Conservation (phyloP, 1,140 invertebrate genomes). For the Heterodera carotae region DNA sequence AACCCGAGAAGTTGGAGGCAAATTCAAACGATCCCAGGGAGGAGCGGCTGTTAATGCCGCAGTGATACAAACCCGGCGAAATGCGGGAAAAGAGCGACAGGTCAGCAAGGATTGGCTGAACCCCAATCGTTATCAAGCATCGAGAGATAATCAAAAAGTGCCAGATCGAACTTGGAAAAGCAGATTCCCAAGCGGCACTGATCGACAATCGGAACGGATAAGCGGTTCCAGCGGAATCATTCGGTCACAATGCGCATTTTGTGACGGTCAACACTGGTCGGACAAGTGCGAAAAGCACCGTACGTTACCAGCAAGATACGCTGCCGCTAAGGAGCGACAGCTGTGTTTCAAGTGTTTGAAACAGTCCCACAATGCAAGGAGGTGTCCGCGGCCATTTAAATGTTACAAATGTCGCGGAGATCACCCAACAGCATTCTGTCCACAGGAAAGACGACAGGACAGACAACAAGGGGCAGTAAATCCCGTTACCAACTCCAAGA, state of each 20-base stretch:
- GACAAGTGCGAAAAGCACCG: slow-evolving; percentile 2
- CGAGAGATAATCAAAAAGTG: too few species aligned
- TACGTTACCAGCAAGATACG: background rate
- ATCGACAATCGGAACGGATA: background rate
- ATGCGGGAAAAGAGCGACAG: too few species aligned
- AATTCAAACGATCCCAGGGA: too few species aligned
- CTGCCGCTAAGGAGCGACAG: background rate
- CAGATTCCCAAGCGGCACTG: background rate
- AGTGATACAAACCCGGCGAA: too few species aligned
- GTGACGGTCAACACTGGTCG: background rate
- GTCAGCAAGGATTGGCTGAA: too few species aligned
- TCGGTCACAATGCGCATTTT: background rate
- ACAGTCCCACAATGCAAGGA: background rate
- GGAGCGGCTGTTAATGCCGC: too few species aligned
- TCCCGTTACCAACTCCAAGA: background rate
- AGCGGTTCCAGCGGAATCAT: background rate
- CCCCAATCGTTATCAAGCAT: too few species aligned
- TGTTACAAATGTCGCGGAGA: background rate
- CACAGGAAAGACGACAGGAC: background rate
- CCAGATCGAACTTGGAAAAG: too few species aligned
- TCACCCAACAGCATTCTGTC: background rate
- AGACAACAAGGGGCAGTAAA: background rate
- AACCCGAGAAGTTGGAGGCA: too few species aligned
- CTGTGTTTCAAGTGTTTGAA: background rate
- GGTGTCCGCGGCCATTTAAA: background rate